Percentiles rank a stretch among this genome's conserved stretches.
phyloP scores from a whole-genome alignment of 2,888 invertebrate species.

The Drosophila histrio region DNA sequence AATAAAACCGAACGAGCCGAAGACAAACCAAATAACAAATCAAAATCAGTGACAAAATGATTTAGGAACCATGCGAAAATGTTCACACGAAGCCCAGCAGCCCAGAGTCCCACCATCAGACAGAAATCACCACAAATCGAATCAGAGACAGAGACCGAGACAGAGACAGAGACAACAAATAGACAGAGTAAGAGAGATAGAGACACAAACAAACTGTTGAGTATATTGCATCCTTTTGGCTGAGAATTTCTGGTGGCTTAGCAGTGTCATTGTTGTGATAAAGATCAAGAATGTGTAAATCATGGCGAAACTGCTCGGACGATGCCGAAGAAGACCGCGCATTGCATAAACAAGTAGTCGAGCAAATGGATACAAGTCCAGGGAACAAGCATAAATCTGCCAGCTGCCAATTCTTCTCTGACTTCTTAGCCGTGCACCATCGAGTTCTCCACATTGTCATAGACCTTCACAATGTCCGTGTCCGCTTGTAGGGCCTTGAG shows the following conservation, averaged over 20 bases:
- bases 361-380: slow-evolving; percentile 70
- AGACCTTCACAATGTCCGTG: slow-evolving; percentile 59
- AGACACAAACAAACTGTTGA: neutral
- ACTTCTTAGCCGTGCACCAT: slow-evolving; percentile 1
- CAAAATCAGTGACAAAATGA: slow-evolving; percentile 78
- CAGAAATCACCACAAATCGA: slow-evolving; percentile 47
- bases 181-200: slow-evolving; percentile 2
- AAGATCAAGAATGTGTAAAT: slow-evolving; percentile 74
- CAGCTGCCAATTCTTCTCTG: slow-evolving; percentile 22
- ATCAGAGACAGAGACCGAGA: slow-evolving; percentile 39
- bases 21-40: slow-evolving; percentile 73
- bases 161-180: slow-evolving; percentile 14
- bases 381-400: slow-evolving; percentile 46
- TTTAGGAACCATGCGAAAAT: slow-evolving; percentile 73
- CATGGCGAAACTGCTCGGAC: slow-evolving; percentile 50
- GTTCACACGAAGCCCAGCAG: slow-evolving; percentile 70
- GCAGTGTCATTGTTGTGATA: slow-evolving; percentile 69
- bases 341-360: slow-evolving; percentile 76
- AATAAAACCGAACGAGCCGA: slow-evolving; percentile 44
- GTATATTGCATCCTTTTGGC: slow-evolving; percentile 62
- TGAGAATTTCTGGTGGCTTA: slow-evolving; percentile 64
- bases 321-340: slow-evolving; percentile 38
- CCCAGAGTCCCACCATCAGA: slow-evolving; percentile 25
- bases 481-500: slow-evolving; percentile 42
- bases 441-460: slow-evolving; percentile 68